Evolutionary conservation across 2,888 invertebrate species (phyloP).

Genomic region (Himalopsyche anomala): DNA sequence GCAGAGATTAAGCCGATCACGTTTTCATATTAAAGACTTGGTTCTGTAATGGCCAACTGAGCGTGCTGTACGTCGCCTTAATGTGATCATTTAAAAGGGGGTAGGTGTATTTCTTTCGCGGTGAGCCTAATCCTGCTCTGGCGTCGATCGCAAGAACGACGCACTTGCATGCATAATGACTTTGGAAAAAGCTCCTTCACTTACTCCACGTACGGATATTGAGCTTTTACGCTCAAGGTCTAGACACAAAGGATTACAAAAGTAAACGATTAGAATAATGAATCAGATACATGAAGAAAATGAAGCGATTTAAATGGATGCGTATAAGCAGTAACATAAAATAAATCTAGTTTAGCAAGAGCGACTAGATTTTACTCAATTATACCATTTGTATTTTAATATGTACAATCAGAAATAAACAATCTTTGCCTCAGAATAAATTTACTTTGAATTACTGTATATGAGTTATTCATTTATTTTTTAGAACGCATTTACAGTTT

Average conservation of each 20-base stretch:
- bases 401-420: too few relatives aligned
- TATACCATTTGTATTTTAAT: neutral
- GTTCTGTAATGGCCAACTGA: neutral
- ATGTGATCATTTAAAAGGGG: slow-evolving; percentile 54
- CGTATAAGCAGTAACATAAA: neutral
- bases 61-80: slow-evolving; percentile 51
- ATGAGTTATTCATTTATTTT: too few relatives aligned
- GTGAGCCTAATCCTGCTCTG: slow-evolving; percentile 45
- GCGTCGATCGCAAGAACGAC: slow-evolving; percentile 48
- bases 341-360: neutral
- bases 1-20: slow-evolving; percentile 50
- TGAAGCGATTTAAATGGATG: slow-evolving; percentile 13
- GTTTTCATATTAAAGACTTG: slow-evolving; percentile 52
- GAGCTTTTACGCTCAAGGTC: slow-evolving; percentile 31
- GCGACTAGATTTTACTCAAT: neutral
- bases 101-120: slow-evolving; percentile 43
- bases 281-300: neutral
- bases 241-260: slow-evolving; percentile 35
- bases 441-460: too few relatives aligned
- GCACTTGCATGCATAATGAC: slow-evolving; percentile 50
- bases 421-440: too few relatives aligned
- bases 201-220: slow-evolving; percentile 38
- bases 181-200: slow-evolving; percentile 22
- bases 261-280: slow-evolving; percentile 35
- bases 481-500: too few relatives aligned